Evolutionary conservation across 1,140 invertebrate species (phyloP), one percentile per base, ranked within the genome.

Genomic region (Drosophila nigromelanica): DNA sequence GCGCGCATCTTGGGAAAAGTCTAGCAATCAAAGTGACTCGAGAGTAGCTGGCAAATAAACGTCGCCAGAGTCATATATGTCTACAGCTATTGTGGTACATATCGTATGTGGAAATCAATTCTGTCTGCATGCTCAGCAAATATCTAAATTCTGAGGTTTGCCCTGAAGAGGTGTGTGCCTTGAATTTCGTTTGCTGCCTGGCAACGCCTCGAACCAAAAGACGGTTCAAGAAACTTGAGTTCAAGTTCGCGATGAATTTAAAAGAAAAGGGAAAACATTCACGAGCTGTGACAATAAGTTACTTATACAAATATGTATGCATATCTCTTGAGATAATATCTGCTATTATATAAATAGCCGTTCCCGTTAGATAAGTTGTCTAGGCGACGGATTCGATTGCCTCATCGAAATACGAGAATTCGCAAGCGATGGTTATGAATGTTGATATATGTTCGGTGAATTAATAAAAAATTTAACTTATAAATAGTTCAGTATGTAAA

Each of bases 221-320:
- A n/a, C 39, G 30, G 71, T 89, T 87, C 78, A 89, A 69, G 75
- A 63, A 89, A 76, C 81, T 52, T 43, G 64, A 62, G 81, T 89
- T 86, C 81, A 89, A 72, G 55, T 52, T 14, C 18, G 42, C 45
- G 11, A 50, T 24, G 37, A 51, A 11, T 40, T 50, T 61, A 18
- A 68, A 61, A 30, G 10, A 12, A 12, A 51, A 2, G 12, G 35
- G 5, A 54, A 54, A 47, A 56, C 8, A 24, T 24, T 24, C 18
- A 27, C n/a, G 2, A 27, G 27, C n/a, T 14, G 5, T 33, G 3
- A 30, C 35, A 10, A 14, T n/a, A 3, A 24, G 52, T 12, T 24
- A 55, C 7, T 40, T 24, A 14, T 40, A 10, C 10, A 5, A 14
- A 40, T 11, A 43, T 51, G 14, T 51, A 12, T 35, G 15, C 21